These are phyloP conservation scores for Leptopilina clavipes DNA, from an alignment of 1,140 invertebrate genomes.

Conservation along the genomic window DNA sequence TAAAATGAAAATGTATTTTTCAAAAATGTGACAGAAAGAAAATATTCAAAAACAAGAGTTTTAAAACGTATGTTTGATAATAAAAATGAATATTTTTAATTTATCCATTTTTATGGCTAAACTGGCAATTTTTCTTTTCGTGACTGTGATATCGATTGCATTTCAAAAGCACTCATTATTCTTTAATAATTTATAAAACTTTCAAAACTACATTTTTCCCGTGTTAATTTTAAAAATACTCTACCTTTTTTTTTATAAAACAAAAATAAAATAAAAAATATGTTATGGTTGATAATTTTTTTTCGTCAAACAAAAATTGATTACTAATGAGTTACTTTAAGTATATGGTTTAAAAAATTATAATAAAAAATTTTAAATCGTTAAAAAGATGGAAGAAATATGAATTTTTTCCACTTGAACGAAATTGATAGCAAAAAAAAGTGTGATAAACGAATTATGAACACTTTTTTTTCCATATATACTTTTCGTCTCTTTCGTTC, in stretches of 20 bases:
- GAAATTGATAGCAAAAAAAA: background rate
- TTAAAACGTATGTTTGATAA: too few relatives aligned
- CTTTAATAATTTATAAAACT: background rate
- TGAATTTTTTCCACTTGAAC: too few relatives aligned
- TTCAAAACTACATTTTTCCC: background rate
- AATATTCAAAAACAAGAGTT: too few relatives aligned
- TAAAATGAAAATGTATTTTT: too few relatives aligned
- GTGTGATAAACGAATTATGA: background rate
- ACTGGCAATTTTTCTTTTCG: background rate
- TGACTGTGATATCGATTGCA: background rate
- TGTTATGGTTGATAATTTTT: too few relatives aligned
- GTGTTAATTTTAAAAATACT: background rate
- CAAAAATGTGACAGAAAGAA: too few relatives aligned
- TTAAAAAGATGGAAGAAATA: too few relatives aligned
- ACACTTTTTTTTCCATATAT: background rate
- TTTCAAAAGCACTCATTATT: background rate
- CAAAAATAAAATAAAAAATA: background rate
- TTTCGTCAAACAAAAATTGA: too few relatives aligned
- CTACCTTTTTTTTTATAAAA: background rate
- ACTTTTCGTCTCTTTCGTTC: background rate
- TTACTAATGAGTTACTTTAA: too few relatives aligned
- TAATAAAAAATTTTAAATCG: too few relatives aligned
- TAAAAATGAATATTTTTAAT: background rate
- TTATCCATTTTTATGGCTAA: background rate
- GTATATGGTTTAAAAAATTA: too few relatives aligned